These are phyloP conservation scores for Pungitius pungitius DNA, from an alignment of 2,113 vertebrate genomes.

Conservation along the genomic window DNA sequence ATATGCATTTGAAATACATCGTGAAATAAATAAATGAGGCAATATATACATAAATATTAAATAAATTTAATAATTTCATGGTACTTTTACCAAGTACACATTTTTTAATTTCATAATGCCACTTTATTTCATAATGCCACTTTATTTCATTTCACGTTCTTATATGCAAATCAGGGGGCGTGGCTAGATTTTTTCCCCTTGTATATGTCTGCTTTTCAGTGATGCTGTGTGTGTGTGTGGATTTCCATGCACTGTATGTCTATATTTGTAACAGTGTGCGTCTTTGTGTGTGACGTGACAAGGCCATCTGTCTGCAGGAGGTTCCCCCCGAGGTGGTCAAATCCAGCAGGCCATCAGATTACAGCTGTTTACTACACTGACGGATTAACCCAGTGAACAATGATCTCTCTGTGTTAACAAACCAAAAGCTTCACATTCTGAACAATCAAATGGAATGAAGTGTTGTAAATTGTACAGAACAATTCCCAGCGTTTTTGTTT, in stretches of 20 bases:
- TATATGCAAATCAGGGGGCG: too few species aligned
- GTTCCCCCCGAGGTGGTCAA: conserved; percentile 25
- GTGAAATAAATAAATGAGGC: too few species aligned
- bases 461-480: neutral
- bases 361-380: conserved; percentile 73
- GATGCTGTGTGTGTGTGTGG: neutral
- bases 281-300: conserved; percentile 10
- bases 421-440: neutral
- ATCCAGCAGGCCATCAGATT: conserved; percentile 63
- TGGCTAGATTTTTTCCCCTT: too few species aligned
- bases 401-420: conserved; percentile 32
- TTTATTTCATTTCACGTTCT: too few species aligned
- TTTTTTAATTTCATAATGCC: too few species aligned
- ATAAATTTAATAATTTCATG: too few species aligned
- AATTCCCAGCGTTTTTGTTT: neutral
- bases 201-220: neutral
- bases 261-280: neutral
- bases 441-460: neutral
- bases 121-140: too few species aligned
- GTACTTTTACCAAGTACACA: too few species aligned
- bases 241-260: neutral
- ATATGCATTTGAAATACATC: too few species aligned
- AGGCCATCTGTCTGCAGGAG: conserved; percentile 66
- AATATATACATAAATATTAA: too few species aligned
- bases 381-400: conserved; percentile 78